phyloP scores from a whole-genome alignment of 1,140 invertebrate genomes.

The Pygmarrhopalites habei region DNA sequence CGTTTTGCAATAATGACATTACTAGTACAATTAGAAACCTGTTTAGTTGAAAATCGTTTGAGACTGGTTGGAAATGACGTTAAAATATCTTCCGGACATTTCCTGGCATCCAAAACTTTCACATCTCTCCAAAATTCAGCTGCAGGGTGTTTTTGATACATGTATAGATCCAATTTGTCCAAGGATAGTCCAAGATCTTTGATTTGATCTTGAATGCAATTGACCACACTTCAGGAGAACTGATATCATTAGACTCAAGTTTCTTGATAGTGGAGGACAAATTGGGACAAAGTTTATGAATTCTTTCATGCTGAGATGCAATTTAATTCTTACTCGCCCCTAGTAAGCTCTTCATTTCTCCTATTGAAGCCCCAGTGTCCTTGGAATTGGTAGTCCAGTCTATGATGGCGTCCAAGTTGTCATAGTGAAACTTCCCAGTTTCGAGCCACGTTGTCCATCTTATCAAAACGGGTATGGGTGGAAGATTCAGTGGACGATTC shows the following conservation, averaged over 20 bases:
- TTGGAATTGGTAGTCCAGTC: not conserved
- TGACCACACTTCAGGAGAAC: not conserved
- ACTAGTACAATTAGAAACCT: too few relatives aligned
- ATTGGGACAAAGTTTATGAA: not conserved
- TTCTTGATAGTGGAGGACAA: not conserved
- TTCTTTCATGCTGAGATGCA: not conserved
- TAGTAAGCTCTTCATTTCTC: slow-evolving; percentile 1
- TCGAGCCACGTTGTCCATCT: slow-evolving; percentile 45
- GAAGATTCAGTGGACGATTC: slow-evolving; percentile 38
- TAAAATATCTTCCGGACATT: slow-evolving; percentile 1
- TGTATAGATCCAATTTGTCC: not conserved
- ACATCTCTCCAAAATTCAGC: slow-evolving; percentile 14
- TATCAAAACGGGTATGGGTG: slow-evolving; percentile 43
- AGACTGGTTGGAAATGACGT: not conserved
- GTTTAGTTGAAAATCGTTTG: not conserved
- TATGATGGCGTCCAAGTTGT: slow-evolving; percentile 37
- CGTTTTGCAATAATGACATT: too few relatives aligned
- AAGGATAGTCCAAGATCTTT: not conserved
- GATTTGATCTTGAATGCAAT: not conserved
- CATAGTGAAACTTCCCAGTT: slow-evolving; percentile 41
- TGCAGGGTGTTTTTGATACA: slow-evolving; percentile 1
- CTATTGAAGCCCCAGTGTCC: not conserved
- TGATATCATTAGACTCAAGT: not conserved
- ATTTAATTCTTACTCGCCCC: not conserved
- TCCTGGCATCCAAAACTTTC: not conserved